Evolutionary conservation across 2,888 invertebrate genomes (phyloP).

Genomic region (Halictus quadricinctus): DNA sequence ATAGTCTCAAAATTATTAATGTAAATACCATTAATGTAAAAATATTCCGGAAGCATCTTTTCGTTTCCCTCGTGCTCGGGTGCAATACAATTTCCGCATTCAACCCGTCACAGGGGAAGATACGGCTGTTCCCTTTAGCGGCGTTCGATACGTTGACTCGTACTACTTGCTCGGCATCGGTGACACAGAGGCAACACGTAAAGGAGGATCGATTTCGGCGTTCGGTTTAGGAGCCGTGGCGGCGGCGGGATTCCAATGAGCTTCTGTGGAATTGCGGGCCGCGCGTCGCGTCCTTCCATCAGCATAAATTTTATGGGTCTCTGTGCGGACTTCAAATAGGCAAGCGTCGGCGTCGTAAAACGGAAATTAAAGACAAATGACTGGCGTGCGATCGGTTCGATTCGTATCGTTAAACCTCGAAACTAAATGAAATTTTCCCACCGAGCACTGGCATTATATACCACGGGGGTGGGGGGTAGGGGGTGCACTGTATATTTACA

Average conservation of each 20-base stretch:
- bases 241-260: conserved; percentile 23
- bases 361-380: conserved; percentile 7
- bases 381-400: background rate
- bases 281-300: background rate
- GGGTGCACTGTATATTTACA: background rate
- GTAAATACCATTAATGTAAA: background rate
- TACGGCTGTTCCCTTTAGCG: background rate
- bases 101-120: background rate
- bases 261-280: conserved; percentile 19
- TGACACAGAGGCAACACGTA: background rate
- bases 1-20: too few relatives aligned
- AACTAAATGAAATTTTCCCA: background rate
- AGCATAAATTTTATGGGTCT: conserved; percentile 18
- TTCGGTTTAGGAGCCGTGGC: background rate
- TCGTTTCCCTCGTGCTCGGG: background rate
- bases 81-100: background rate
- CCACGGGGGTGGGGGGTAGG: background rate
- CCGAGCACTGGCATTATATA: background rate
- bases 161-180: background rate
- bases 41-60: background rate
- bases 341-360: conserved; percentile 20
- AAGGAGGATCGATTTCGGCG: conserved; percentile 19
- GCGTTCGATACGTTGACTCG: background rate
- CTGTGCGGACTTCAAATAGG: background rate
- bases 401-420: conserved; percentile 20